These are phyloP conservation scores for Eulemur rubriventer DNA, from an alignment of 2,797 vertebrate species.

Conservation along the genomic window DNA sequence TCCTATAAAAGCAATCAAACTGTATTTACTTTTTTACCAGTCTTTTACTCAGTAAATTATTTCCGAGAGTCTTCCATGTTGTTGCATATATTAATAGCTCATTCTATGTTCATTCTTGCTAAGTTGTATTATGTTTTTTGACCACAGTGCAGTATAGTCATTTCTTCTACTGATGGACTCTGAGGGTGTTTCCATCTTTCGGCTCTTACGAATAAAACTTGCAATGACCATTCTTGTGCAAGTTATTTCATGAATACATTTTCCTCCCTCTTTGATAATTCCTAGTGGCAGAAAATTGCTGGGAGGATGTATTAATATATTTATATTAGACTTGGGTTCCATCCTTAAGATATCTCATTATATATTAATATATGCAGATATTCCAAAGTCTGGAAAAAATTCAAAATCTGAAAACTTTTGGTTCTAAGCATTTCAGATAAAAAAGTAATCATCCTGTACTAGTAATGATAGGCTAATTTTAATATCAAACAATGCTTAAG, in stretches of 20 bases:
- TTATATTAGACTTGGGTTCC: too few species aligned
- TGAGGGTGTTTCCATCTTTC: not conserved
- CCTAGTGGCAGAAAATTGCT: not conserved
- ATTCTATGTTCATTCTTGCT: not conserved
- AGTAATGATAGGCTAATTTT: not conserved
- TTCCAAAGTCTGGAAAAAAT: too few species aligned
- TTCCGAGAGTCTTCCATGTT: not conserved
- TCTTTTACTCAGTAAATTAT: not conserved
- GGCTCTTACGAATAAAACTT: not conserved
- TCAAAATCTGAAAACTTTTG: too few species aligned
- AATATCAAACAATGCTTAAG: not conserved
- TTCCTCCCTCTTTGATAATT: not conserved
- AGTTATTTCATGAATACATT: not conserved
- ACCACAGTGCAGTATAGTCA: not conserved
- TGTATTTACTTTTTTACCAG: not conserved
- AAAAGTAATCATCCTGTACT: too few species aligned
- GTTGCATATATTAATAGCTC: too few species aligned
- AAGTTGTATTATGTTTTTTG: not conserved
- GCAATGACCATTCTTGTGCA: not conserved
- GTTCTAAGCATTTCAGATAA: too few species aligned
- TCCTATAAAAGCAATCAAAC: not conserved
- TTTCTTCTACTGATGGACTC: not conserved
- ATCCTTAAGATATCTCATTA: too few species aligned
- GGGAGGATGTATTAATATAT: not conserved
- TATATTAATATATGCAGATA: too few species aligned